Evolutionary conservation across 2,797 vertebrate genomes (phyloP), one percentile per base, ranked within the genome.

Genomic region (Poeciliopsis paucimaculata): DNA sequence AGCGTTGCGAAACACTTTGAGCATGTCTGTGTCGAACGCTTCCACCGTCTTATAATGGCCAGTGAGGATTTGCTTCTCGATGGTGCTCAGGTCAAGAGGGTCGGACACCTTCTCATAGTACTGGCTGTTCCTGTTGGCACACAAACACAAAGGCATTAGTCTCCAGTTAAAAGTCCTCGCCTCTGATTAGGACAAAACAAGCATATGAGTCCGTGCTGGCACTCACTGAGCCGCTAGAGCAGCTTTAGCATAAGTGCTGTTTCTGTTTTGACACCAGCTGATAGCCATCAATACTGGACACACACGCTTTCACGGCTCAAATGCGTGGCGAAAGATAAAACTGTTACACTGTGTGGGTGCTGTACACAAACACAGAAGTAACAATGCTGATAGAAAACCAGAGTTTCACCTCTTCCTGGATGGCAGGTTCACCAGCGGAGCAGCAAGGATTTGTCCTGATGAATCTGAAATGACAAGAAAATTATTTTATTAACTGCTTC

Each of bases 31-130:
- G 87, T 99, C 98, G 41, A 99, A 99, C 36, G 97, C 96, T 89
- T 99, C 98, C 55, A 98, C 98, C 0, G 98, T 99, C 94, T 98
- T 98, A 82, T 99, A 99, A 84, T 98, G 96, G 57, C 98, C 98
- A 0, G 96, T 97, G 90, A 99, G 96, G 92, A 99, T 99, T 89
- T 98, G 98, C 90, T 98, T 98, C 92, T 99, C 98, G 20, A 99
- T 98, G n/a, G 97, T 98, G 91, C 95, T 94, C 13, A 99, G 95
- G 91, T 99, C 98, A 90, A 99, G 86, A 0, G 98, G 98, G 86
- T 99, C 98, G 0, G 97, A 96, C 90, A 99, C 97, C 93, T 99
- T 99, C 92, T 99, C 98, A 0, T 99, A 99, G 92, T 99, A 99
- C 90, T 98, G 98, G 72, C 96, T 96, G 72, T 99, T 99, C 93